Conservation (phyloP, 2,113 vertebrate genomes). For the Brachypodius melanocephalos region DNA sequence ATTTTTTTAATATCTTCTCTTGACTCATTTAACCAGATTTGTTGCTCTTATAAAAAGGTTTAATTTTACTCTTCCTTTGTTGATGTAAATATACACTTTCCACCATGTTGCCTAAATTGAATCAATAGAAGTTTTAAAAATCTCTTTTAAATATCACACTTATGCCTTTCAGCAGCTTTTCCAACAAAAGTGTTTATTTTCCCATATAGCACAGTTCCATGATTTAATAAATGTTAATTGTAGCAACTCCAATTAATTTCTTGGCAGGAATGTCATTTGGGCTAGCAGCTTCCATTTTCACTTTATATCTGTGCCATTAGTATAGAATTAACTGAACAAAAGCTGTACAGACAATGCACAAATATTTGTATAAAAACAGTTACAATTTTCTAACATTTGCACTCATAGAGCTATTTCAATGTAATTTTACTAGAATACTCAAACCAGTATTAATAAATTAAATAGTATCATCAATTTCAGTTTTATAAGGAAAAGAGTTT, state of each 20-base stretch:
- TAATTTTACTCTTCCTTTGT: background rate
- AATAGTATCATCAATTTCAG: background rate
- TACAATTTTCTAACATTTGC: background rate
- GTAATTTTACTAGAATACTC: background rate
- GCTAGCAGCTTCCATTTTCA: background rate
- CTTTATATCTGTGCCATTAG: background rate
- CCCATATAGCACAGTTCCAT: background rate
- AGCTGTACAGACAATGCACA: background rate
- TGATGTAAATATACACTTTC: background rate
- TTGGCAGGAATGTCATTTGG: background rate
- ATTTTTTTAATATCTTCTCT: background rate
- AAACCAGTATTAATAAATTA: background rate
- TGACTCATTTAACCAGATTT: background rate
- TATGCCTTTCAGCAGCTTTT: background rate
- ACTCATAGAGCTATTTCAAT: background rate
- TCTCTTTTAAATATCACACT: background rate
- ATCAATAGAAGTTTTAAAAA: background rate
- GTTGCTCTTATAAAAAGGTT: background rate
- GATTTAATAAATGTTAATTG: background rate
- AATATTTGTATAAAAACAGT: background rate
- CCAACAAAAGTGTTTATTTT: background rate
- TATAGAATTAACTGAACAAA: background rate
- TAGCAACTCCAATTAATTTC: background rate
- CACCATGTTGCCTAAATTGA: background rate
- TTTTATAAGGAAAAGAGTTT: background rate